Conservation (phyloP, 2,888 invertebrate species). For the Hoplodrina ambigua region DNA sequence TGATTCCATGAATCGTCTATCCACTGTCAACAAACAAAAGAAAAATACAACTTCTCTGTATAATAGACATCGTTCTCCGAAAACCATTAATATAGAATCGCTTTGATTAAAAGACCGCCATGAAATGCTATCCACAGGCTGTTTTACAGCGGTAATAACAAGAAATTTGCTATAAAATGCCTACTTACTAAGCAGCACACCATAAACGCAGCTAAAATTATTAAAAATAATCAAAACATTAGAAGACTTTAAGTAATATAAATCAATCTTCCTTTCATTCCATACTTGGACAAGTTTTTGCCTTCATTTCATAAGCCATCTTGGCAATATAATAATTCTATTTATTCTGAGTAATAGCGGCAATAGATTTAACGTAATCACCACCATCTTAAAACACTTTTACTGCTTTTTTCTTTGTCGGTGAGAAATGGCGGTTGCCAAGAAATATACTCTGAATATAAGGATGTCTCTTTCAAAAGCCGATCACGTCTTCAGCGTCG, state of each 20-base stretch:
- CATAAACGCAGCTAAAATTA: conserved; percentile 47
- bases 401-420: conserved; percentile 64
- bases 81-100: conserved; percentile 23
- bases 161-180: conserved; percentile 65
- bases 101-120: conserved; percentile 19
- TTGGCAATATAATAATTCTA: conserved; percentile 61
- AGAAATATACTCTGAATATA: conserved; percentile 67
- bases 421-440: conserved; percentile 60
- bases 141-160: conserved; percentile 58
- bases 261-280: conserved; percentile 46
- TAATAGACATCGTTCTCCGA: conserved; percentile 18
- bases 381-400: conserved; percentile 69
- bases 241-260: conserved; percentile 35
- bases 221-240: conserved; percentile 40
- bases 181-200: conserved; percentile 20
- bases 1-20: not conserved
- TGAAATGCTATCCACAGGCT: conserved; percentile 7
- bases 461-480: conserved; percentile 71
- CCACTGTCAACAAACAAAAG: not conserved
- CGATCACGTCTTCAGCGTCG: conserved; percentile 68
- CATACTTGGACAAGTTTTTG: conserved; percentile 48
- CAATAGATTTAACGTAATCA: conserved; percentile 65
- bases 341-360: conserved; percentile 55
- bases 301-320: conserved; percentile 42
- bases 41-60: conserved; percentile 1